phyloP scores from a whole-genome alignment of 2,797 vertebrate species.

The Rhinatrema bivittatum region DNA sequence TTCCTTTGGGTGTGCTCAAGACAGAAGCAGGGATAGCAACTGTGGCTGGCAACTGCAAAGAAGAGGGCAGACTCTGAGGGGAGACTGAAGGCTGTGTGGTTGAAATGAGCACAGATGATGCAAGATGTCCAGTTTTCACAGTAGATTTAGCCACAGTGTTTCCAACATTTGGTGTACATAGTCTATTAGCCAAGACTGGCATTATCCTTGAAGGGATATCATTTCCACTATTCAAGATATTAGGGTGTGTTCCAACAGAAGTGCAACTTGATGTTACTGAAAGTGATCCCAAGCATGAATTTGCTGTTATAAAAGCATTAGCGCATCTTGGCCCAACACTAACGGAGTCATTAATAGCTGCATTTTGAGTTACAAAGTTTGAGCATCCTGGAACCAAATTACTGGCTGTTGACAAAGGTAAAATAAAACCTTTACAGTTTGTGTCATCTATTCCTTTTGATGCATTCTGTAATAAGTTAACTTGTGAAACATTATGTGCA shows the following conservation, averaged over 20 bases:
- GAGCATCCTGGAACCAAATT: slow-evolving; percentile 34
- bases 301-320: slow-evolving; percentile 43
- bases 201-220: slow-evolving; percentile 41
- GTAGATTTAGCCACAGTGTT: slow-evolving; percentile 64
- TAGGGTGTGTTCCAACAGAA: slow-evolving; percentile 20
- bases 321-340: slow-evolving; percentile 38
- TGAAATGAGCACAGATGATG: slow-evolving; percentile 70
- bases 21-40: slow-evolving; percentile 42
- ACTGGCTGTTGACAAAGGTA: slow-evolving; percentile 29
- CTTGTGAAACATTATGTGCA: slow-evolving; percentile 49
- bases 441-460: slow-evolving; percentile 48
- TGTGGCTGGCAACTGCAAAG: slow-evolving; percentile 50
- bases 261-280: slow-evolving; percentile 34
- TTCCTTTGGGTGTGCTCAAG: slow-evolving; percentile 25
- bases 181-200: slow-evolving; percentile 37
- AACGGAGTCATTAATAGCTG: slow-evolving; percentile 36
- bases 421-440: slow-evolving; percentile 15
- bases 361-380: slow-evolving; percentile 39
- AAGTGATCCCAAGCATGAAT: slow-evolving; percentile 40
- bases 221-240: slow-evolving; percentile 43
- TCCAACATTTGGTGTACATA: slow-evolving; percentile 39
- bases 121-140: slow-evolving; percentile 70
- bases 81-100: slow-evolving; percentile 49
- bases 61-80: slow-evolving; percentile 52
- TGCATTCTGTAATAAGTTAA: slow-evolving; percentile 60